phyloP scores from a whole-genome alignment of 2,113 vertebrate species.

The Nettapus auritus region DNA sequence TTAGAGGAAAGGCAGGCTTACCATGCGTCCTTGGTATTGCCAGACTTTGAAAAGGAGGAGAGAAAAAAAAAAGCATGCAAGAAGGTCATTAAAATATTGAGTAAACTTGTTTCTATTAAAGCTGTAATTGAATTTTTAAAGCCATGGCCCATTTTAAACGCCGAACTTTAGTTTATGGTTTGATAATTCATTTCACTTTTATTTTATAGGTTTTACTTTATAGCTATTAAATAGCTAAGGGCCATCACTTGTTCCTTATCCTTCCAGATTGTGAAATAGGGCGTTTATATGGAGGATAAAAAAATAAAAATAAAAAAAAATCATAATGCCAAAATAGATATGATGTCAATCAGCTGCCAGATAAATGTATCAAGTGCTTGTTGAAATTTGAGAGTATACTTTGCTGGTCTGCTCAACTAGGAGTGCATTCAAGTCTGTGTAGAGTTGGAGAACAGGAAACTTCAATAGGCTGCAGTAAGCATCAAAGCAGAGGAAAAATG shows the following conservation, averaged over 20 bases:
- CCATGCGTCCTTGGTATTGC: neutral
- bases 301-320: neutral
- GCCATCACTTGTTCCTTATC: slow-evolving; percentile 49
- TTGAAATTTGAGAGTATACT: slow-evolving; percentile 36
- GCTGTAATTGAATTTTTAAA: slow-evolving; percentile 52
- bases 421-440: neutral
- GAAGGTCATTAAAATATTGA: slow-evolving; percentile 55
- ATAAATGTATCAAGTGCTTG: slow-evolving; percentile 55
- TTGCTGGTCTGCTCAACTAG: slow-evolving; percentile 32
- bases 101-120: slow-evolving; percentile 61
- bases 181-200: slow-evolving; percentile 63
- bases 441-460: neutral
- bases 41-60: neutral
- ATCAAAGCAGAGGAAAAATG: neutral
- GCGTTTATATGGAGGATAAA: slow-evolving; percentile 36
- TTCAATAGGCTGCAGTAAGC: neutral
- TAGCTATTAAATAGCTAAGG: slow-evolving; percentile 60
- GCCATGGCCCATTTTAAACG: slow-evolving; percentile 28
- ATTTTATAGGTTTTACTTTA: slow-evolving; percentile 67
- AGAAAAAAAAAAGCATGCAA: neutral
- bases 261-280: slow-evolving; percentile 42
- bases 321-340: slow-evolving; percentile 27
- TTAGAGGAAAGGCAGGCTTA: slow-evolving; percentile 16
- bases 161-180: slow-evolving; percentile 53
- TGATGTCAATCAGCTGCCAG: slow-evolving; percentile 29